These are phyloP conservation scores for Chymomyza amoena DNA, from an alignment of 2,888 invertebrate species.

Conservation along the genomic window DNA sequence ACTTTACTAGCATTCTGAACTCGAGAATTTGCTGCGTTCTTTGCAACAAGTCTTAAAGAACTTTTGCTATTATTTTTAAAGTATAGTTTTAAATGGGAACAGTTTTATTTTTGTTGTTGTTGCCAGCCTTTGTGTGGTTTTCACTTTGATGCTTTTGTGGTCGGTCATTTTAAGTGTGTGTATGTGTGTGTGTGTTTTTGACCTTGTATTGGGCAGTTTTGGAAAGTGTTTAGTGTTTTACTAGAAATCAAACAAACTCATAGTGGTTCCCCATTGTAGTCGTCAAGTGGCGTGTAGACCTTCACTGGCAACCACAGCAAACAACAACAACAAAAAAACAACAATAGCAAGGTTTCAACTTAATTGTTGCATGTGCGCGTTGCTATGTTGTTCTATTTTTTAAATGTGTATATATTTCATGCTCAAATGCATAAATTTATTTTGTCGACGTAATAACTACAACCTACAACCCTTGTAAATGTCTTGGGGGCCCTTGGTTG, in stretches of 20 bases:
- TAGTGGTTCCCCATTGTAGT: neutral
- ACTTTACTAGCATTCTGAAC: neutral
- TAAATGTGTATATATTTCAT: neutral
- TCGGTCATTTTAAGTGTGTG: conserved; percentile 31
- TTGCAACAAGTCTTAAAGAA: neutral
- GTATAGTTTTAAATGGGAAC: conserved; percentile 18
- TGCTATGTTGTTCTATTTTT: neutral
- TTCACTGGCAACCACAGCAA: conserved; percentile 31
- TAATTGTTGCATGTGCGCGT: conserved; percentile 53
- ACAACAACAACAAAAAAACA: conserved; percentile 18
- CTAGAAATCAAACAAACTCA: neutral
- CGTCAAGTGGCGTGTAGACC: conserved; percentile 5
- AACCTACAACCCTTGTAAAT: conserved; percentile 21
- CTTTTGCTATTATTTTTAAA: neutral
- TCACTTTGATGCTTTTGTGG: conserved; percentile 30
- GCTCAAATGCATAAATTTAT: conserved; percentile 25
- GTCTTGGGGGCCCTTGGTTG: neutral
- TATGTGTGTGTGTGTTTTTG: conserved; percentile 9
- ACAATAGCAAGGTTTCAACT: conserved; percentile 46
- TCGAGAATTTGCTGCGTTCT: neutral
- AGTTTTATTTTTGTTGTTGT: conserved; percentile 10
- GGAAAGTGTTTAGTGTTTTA: conserved; percentile 1
- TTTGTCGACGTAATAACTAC: neutral
- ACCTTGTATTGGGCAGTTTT: conserved; percentile 18
- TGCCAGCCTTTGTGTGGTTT: conserved; percentile 19